Conservation (phyloP, 2,797 vertebrate species). For the Onychomys leucogaster region DNA sequence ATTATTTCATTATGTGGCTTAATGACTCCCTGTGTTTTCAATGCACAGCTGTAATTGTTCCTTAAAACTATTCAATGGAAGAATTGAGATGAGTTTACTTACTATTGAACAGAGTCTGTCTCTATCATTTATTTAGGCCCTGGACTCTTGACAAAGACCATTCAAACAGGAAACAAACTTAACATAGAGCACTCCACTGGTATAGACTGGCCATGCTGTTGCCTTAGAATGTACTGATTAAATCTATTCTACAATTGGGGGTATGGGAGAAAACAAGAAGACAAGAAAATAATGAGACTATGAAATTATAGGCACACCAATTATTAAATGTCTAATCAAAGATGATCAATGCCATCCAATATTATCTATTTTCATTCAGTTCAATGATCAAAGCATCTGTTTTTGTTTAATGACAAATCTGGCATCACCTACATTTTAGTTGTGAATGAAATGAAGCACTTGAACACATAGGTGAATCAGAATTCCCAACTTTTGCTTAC, state of each 20-base stretch:
- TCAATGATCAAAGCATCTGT: constrained; percentile 9
- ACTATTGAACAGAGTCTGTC: neutral
- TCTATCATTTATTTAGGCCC: neutral
- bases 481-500: neutral
- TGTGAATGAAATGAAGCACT: constrained; percentile 25
- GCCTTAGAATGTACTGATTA: neutral
- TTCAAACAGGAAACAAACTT: neutral
- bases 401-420: constrained; percentile 50
- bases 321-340: constrained; percentile 54
- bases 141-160: neutral
- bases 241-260: neutral
- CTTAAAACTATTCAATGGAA: neutral
- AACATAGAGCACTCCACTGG: neutral
- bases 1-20: constrained; percentile 14
- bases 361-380: constrained; percentile 25
- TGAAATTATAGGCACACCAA: neutral
- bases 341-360: neutral
- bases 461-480: constrained; percentile 6
- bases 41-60: neutral
- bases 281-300: neutral
- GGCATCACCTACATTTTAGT: neutral
- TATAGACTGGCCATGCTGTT: neutral
- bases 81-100: neutral
- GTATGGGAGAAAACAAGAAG: neutral
- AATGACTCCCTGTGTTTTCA: constrained; percentile 22